These are phyloP conservation scores for Allobates femoralis DNA, from an alignment of 2,797 vertebrate species.

Conservation along the genomic window DNA sequence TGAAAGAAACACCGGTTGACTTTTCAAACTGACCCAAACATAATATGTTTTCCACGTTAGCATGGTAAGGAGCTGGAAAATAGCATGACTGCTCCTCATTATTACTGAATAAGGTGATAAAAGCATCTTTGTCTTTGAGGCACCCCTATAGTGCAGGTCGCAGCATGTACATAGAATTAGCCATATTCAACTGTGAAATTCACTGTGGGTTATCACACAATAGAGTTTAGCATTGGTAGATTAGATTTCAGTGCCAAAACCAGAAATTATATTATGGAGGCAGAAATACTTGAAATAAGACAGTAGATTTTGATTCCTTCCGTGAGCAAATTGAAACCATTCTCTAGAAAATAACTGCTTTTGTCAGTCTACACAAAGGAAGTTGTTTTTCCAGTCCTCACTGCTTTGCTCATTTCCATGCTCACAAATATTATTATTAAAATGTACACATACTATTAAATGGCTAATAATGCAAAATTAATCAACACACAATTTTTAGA, in stretches of 20 bases:
- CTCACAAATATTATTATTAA: background rate
- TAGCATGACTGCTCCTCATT: constrained; percentile 58
- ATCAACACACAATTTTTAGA: background rate
- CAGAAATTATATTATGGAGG: constrained; percentile 60
- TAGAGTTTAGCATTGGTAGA: constrained; percentile 56
- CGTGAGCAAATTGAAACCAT: constrained; percentile 24
- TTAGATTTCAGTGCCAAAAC: constrained; percentile 60
- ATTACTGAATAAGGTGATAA: constrained; percentile 63
- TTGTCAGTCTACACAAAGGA: constrained; percentile 21
- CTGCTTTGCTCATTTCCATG: background rate
- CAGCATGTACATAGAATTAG: constrained; percentile 63
- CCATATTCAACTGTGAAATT: constrained; percentile 61
- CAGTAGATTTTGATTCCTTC: constrained; percentile 25
- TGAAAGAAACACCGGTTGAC: constrained; percentile 45
- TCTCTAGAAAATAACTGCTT: constrained; percentile 14
- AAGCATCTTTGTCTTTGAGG: constrained; percentile 62
- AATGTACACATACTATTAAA: background rate
- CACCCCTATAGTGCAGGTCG: constrained; percentile 56
- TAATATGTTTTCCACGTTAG: constrained; percentile 59
- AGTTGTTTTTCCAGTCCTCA: constrained; percentile 30
- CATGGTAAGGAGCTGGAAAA: constrained; percentile 62
- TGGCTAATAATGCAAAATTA: background rate
- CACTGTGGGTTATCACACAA: constrained; percentile 56
- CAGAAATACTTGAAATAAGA: constrained; percentile 24
- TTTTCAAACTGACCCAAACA: constrained; percentile 60